Evolutionary conservation across 1,140 invertebrate genomes (phyloP).

Genomic region (Sycobia sp.): DNA sequence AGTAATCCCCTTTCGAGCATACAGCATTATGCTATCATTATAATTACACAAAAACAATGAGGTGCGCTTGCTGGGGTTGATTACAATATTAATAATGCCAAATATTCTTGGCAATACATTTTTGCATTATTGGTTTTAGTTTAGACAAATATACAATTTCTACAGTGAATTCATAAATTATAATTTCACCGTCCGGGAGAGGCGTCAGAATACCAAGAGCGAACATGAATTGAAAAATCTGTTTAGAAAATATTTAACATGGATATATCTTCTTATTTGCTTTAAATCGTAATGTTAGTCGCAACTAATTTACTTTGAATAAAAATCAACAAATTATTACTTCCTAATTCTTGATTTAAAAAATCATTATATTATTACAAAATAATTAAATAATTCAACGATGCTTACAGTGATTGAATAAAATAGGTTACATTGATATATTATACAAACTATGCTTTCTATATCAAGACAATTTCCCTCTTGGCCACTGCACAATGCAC

Average conservation of each 20-base stretch:
- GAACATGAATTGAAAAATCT: slow-evolving; percentile 6
- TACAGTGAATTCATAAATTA: slow-evolving; percentile 6
- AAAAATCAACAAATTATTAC: too few relatives aligned
- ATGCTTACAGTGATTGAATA: too few relatives aligned
- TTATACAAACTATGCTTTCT: too few relatives aligned
- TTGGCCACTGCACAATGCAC: slow-evolving; percentile 10
- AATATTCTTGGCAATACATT: slow-evolving; percentile 11
- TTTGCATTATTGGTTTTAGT: neutral
- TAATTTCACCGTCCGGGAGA: neutral
- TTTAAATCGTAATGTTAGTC: too few relatives aligned
- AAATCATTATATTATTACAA: too few relatives aligned
- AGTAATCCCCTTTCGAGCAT: neutral
- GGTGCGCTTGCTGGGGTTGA: slow-evolving; percentile 20
- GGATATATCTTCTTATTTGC: too few relatives aligned
- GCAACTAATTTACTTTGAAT: too few relatives aligned
- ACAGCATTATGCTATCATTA: slow-evolving; percentile 6
- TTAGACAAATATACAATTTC: slow-evolving; percentile 33
- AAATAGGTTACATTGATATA: too few relatives aligned
- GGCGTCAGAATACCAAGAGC: slow-evolving; percentile 13
- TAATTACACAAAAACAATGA: slow-evolving; percentile 26
- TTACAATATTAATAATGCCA: slow-evolving; percentile 27
- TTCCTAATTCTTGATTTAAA: too few relatives aligned
- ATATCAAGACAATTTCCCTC: slow-evolving; percentile 15
- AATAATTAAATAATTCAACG: too few relatives aligned
- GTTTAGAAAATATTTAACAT: neutral